Evolutionary conservation across 1,140 invertebrate species (phyloP).

Genomic region (Drosophila ambigua): DNA sequence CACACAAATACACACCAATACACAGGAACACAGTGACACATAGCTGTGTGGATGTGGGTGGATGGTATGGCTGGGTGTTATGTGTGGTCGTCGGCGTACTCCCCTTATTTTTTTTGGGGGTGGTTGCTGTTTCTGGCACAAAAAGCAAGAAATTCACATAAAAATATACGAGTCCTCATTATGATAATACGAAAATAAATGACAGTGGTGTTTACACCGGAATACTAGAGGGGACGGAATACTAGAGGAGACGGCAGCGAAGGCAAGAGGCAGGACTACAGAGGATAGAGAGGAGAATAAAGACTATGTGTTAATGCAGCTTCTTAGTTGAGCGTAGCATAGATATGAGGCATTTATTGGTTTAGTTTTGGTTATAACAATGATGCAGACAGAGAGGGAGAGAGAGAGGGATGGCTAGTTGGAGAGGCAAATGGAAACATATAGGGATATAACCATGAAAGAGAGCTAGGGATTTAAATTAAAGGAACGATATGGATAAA

Average conservation of each 20-base stretch:
- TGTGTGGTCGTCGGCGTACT: neutral
- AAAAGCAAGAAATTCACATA: constrained; percentile 80
- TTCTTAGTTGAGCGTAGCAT: neutral
- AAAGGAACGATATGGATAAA: no score
- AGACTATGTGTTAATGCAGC: constrained; percentile 41
- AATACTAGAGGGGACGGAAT: constrained; percentile 27
- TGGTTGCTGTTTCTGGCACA: constrained; percentile 53
- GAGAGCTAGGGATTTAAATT: no score
- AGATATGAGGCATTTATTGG: constrained; percentile 15
- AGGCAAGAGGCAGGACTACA: neutral
- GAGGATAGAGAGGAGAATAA: constrained; percentile 12
- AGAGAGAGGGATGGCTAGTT: neutral
- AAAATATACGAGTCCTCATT: constrained; percentile 83
- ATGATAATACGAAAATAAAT: constrained; percentile 84
- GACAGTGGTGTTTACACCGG: constrained; percentile 73
- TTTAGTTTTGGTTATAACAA: constrained; percentile 10
- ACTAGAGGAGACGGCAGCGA: neutral
- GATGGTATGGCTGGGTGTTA: constrained; percentile 10
- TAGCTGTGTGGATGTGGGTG: constrained; percentile 21
- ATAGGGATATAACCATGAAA: no score
- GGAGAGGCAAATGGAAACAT: no score
- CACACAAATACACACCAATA: constrained; percentile 8
- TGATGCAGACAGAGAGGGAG: constrained; percentile 1
- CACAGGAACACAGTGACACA: constrained; percentile 32
- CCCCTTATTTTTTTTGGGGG: constrained; percentile 28